phyloP scores from a whole-genome alignment of 1,140 invertebrate species.

The Drosophila takahashii region DNA sequence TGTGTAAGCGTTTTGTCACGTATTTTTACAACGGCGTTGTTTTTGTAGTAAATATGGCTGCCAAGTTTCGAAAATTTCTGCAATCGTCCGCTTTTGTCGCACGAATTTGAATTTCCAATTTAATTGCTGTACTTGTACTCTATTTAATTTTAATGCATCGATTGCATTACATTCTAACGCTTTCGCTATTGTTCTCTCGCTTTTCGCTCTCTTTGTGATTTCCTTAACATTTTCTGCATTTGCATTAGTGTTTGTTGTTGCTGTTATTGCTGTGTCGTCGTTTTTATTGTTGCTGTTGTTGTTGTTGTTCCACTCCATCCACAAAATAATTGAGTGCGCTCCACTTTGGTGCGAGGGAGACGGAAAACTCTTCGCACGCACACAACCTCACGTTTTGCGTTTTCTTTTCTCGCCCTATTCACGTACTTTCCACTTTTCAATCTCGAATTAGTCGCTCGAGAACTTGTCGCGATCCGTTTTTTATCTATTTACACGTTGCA shows the following conservation, averaged over 20 bases:
- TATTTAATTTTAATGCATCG: constrained; percentile 39
- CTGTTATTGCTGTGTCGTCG: constrained; percentile 37
- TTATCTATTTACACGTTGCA: constrained; percentile 52
- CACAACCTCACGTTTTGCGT: constrained; percentile 62
- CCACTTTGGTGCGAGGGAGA: constrained; percentile 59
- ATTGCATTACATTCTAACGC: constrained; percentile 44
- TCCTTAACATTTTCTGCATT: constrained; percentile 48
- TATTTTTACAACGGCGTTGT: constrained; percentile 70
- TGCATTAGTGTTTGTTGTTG: constrained; percentile 39
- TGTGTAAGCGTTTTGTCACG: constrained; percentile 70
- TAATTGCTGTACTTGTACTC: constrained; percentile 63
- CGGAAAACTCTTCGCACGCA: constrained; percentile 59
- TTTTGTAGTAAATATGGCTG: constrained; percentile 77
- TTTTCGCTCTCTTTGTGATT: constrained; percentile 42
- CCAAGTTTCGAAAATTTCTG: constrained; percentile 63
- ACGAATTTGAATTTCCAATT: constrained; percentile 80
- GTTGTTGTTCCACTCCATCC: constrained; percentile 69
- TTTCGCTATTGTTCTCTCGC: constrained; percentile 52
- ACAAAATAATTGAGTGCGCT: constrained; percentile 70
- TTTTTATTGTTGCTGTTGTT: constrained; percentile 43
- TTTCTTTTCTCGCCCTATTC: constrained; percentile 34
- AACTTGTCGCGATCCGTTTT: constrained; percentile 21
- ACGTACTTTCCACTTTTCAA: constrained; percentile 68
- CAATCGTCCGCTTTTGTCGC: constrained; percentile 56
- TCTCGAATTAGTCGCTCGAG: constrained; percentile 22